Evolutionary conservation across 2,113 vertebrate genomes (phyloP).

Genomic region (Macquaria australasica): DNA sequence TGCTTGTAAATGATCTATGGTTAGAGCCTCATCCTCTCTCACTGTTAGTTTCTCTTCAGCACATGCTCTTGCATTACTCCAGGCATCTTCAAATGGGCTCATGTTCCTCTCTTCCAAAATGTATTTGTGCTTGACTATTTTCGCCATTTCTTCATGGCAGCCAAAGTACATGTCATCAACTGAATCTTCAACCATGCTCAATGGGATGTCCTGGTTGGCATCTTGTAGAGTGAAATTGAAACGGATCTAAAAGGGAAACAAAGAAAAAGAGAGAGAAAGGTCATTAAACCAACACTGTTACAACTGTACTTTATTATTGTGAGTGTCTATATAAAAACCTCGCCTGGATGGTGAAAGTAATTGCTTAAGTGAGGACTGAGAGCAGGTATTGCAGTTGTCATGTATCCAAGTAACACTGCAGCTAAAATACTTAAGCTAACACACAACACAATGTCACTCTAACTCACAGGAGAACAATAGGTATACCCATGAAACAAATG

Average conservation of each 20-base stretch:
- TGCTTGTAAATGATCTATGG: not conserved
- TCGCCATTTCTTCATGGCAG: not conserved
- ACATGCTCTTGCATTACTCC: accelerated
- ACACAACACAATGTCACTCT: not conserved
- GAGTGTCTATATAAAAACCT: not conserved
- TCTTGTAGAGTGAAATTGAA: not conserved
- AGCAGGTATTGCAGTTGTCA: not conserved
- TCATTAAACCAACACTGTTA: not conserved
- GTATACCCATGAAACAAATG: not conserved
- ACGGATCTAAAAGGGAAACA: not conserved
- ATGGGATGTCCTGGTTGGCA: accelerated
- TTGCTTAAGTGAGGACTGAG: not conserved
- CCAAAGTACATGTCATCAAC: slow-evolving; percentile 45
- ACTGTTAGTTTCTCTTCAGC: accelerated
- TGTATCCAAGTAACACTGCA: not conserved
- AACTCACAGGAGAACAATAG: not conserved
- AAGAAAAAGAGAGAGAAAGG: not conserved
- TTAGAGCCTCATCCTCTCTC: not conserved
- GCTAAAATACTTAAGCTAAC: not conserved
- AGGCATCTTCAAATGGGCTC: accelerated
- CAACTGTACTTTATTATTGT: not conserved
- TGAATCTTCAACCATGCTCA: slow-evolving; percentile 1
- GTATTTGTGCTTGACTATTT: not conserved
- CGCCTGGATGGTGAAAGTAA: not conserved
- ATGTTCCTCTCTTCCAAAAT: accelerated